Base-by-base conservation (phyloP, 2,888 invertebrate species). In the Metellina segmentata region DNA sequence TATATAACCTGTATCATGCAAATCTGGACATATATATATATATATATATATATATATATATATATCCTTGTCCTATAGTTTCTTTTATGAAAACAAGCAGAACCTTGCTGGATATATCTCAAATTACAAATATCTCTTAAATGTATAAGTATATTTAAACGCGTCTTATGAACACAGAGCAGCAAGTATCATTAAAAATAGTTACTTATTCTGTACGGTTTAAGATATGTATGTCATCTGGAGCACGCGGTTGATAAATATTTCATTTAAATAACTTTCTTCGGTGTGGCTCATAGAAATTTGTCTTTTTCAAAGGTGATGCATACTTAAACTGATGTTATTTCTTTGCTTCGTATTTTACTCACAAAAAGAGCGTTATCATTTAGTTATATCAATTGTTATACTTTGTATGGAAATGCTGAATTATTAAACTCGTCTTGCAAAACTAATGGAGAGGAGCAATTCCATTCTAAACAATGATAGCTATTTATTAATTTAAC, bases 191-290 rank as follows among this genome's bases (percentile, higher is more conserved):
- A 48, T 49, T 2, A 81, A 81, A 81, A 81, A 81, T 81, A 81
- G 16, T 81, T 51, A 20, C 1, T 82, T 49, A 19, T 8, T 34
- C 9, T 71, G n/a, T n/a, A 34, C 49, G 49, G 49, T 48, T 5
- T 6, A 51, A 11, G 82, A 82, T 82, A 82, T 82, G 82, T 72
- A 52, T 52, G 8, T 51, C n/a, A 70, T 19, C n/a, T 52, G 82
- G 52, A n/a, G n/a, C n/a, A n/a, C n/a, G n/a, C 52, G 20, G 34
- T 9, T 82, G 13, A 72, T 72, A 82, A 72, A 72, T 52, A 82
- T 72, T 71, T 82, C 9, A 52, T 19, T 34, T 34, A 34, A 34
- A 34, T 34, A 72, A 34, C 48, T 49, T 75, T 75, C 72, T 48
- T 48, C 75, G 49, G 48, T 69, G 20, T 34, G 34, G 34, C 34